phyloP scores from a whole-genome alignment of 2,113 vertebrate genomes.

The Gambusia affinis region DNA sequence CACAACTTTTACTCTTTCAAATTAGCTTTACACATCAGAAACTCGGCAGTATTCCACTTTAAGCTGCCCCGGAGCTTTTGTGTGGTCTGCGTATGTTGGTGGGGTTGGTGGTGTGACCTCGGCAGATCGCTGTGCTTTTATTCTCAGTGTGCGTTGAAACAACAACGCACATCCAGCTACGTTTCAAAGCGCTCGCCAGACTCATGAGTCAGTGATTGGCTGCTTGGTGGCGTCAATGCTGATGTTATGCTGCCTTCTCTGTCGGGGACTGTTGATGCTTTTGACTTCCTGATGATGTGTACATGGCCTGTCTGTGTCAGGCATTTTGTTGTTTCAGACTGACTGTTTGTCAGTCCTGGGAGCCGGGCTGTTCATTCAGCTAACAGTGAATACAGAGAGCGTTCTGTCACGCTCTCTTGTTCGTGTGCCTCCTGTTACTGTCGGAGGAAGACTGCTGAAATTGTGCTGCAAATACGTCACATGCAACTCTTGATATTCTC shows the following conservation, averaged over 20 bases:
- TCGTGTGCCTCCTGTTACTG: neutral
- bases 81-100: neutral
- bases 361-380: slow-evolving; percentile 10
- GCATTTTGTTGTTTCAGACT: slow-evolving; percentile 5
- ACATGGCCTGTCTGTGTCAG: neutral
- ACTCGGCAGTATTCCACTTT: slow-evolving; percentile 5
- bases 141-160: slow-evolving; percentile 33
- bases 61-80: neutral
- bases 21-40: neutral
- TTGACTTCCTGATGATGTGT: slow-evolving; percentile 12
- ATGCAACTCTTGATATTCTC: neutral
- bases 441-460: neutral
- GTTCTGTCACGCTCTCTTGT: neutral
- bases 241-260: slow-evolving; percentile 21
- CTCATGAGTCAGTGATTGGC: slow-evolving; percentile 55
- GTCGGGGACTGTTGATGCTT: slow-evolving; percentile 6
- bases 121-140: slow-evolving; percentile 25
- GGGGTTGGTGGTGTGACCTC: slow-evolving; percentile 9
- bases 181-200: slow-evolving; percentile 27
- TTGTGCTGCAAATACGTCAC: neutral
- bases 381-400: slow-evolving; percentile 14
- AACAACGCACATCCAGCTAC: slow-evolving; percentile 43
- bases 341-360: slow-evolving; percentile 15
- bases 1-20: slow-evolving; percentile 1
- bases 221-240: slow-evolving; percentile 31